A percentile compares a stretch with the other conserved stretches of the same genome.
Evolutionary conservation across 2,888 invertebrate genomes (phyloP).

Genomic region (Tachystola acroxantha): DNA sequence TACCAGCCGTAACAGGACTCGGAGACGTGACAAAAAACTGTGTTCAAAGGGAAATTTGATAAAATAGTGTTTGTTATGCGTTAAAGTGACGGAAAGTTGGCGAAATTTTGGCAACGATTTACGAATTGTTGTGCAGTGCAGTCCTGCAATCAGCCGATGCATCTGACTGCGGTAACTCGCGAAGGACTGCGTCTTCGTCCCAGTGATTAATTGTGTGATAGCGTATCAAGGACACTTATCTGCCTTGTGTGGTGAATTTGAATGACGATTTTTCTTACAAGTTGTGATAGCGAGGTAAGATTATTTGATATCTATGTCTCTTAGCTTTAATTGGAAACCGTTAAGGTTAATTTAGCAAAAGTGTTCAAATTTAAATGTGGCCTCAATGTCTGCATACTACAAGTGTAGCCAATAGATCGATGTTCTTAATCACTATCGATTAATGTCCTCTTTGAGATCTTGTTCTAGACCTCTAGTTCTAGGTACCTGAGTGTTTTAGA

Average conservation of each 20-base stretch:
- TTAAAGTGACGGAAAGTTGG: conserved; percentile 42
- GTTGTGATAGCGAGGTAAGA: conserved; percentile 47
- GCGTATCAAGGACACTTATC: conserved; percentile 32
- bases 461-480: too few relatives aligned
- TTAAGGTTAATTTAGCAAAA: background rate
- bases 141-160: conserved; percentile 39
- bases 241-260: conserved; percentile 27
- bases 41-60: conserved; percentile 37
- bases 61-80: conserved; percentile 53
- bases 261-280: conserved; percentile 27
- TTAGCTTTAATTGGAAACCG: background rate
- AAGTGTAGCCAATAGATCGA: conserved; percentile 21
- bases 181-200: conserved; percentile 40
- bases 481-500: too few relatives aligned
- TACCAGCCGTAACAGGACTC: conserved; percentile 52
- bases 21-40: conserved; percentile 41
- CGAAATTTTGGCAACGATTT: conserved; percentile 64
- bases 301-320: background rate
- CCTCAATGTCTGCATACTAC: conserved; percentile 27
- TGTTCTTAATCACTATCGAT: conserved; percentile 3
- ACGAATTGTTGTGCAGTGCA: conserved; percentile 25
- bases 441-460: conserved; percentile 13
- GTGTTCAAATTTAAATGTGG: conserved; percentile 20
- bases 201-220: conserved; percentile 46
- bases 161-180: conserved; percentile 48